Evolutionary conservation across 2,113 vertebrate species (phyloP).

Genomic region (Megaceryle torquata): DNA sequence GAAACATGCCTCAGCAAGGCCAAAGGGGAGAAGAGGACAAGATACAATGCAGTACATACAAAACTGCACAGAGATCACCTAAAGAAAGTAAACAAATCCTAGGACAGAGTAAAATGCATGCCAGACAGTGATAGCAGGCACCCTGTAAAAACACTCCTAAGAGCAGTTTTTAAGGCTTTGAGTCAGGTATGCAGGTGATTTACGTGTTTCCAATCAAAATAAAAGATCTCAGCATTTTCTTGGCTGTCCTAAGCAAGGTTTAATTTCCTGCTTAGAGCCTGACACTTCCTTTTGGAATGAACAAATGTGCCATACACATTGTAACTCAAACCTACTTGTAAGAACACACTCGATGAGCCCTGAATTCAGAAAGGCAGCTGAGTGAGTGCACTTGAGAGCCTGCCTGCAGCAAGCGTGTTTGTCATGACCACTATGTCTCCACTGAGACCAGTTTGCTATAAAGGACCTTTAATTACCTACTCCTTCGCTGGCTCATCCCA

Average conservation of each 20-base stretch:
- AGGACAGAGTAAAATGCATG: not conserved
- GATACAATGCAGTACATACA: not conserved
- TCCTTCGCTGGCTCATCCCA: not conserved
- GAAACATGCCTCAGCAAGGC: not conserved
- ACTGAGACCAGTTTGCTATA: not conserved
- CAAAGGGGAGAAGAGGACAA: not conserved
- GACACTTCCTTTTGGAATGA: not conserved
- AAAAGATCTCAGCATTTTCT: not conserved
- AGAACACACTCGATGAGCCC: fast-evolving
- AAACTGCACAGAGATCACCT: not conserved
- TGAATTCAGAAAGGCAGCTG: not conserved
- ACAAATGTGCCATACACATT: not conserved
- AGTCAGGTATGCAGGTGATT: not conserved
- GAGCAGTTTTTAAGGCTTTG: not conserved
- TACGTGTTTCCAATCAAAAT: not conserved
- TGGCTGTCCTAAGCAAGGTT: not conserved
- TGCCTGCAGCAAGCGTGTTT: not conserved
- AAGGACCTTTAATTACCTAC: not conserved
- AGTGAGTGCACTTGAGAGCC: not conserved
- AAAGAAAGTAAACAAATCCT: not conserved
- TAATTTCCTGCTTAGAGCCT: not conserved
- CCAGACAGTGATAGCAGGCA: not conserved
- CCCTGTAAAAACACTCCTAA: fast-evolving
- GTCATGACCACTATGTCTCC: fast-evolving
- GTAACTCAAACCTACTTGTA: fast-evolving